Evolutionary conservation across 2,113 vertebrate species (phyloP).

Genomic region (Zapornia atra): DNA sequence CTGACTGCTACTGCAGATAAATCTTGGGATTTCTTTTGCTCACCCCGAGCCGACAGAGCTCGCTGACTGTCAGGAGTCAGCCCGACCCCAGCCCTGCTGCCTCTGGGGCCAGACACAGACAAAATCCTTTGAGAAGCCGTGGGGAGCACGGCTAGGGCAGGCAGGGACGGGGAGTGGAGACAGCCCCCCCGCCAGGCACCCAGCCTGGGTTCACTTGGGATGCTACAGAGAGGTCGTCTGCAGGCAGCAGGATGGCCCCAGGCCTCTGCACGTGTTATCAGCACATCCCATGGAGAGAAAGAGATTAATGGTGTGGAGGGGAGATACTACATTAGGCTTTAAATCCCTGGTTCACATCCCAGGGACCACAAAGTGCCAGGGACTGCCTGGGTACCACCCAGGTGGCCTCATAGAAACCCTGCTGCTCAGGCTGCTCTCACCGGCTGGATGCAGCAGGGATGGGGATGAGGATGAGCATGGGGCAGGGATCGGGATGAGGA

Average conservation of each 20-base stretch:
- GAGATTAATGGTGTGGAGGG: fast-evolving
- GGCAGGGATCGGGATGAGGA: neutral
- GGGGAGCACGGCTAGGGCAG: neutral
- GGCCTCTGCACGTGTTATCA: fast-evolving
- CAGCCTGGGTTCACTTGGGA: fast-evolving
- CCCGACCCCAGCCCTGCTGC: neutral
- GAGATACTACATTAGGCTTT: neutral
- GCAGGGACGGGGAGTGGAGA: too few species aligned
- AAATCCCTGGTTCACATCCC: neutral
- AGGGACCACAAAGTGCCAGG: neutral
- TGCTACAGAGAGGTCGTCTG: neutral
- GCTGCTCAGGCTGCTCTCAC: neutral
- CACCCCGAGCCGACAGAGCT: neutral
- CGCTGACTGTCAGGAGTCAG: neutral
- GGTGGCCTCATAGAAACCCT: too few species aligned
- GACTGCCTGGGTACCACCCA: neutral
- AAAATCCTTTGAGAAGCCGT: fast-evolving
- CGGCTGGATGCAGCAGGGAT: fast-evolving
- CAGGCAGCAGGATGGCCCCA: fast-evolving
- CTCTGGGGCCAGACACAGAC: neutral
- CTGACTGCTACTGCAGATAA: conserved; percentile 27
- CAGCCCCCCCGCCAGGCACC: neutral
- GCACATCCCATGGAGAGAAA: too few species aligned
- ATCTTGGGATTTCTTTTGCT: neutral
- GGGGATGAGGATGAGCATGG: neutral